Conservation (phyloP, 2,113 vertebrate species). For the Microtus montanus region DNA sequence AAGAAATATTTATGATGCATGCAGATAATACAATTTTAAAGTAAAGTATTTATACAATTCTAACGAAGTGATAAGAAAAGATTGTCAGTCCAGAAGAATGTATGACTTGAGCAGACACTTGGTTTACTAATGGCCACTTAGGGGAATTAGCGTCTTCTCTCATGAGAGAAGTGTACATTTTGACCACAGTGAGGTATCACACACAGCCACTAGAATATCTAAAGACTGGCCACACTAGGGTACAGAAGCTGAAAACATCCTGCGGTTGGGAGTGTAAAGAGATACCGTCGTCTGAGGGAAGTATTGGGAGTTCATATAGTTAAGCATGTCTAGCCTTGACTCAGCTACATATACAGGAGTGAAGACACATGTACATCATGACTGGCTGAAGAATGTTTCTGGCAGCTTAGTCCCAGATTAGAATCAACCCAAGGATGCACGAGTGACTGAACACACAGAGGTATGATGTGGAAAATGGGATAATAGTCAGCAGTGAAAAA, state of each 20-base stretch:
- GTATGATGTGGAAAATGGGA: not conserved
- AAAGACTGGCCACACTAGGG: not conserved
- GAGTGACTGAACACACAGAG: not conserved
- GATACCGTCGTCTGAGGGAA: not conserved
- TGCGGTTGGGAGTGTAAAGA: not conserved
- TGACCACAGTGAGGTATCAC: not conserved
- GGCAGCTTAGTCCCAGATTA: not conserved
- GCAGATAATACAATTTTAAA: slow-evolving; percentile 28
- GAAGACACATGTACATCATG: not conserved
- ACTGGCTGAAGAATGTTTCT: slow-evolving; percentile 22
- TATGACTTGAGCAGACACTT: not conserved
- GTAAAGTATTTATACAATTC: not conserved
- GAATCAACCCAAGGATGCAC: not conserved
- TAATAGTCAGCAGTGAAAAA: slow-evolving; percentile 11
- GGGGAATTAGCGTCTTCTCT: not conserved
- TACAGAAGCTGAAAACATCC: not conserved
- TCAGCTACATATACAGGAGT: not conserved
- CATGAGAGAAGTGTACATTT: slow-evolving; percentile 2
- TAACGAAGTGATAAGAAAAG: slow-evolving; percentile 13
- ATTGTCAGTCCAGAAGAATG: not conserved
- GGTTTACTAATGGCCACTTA: not conserved
- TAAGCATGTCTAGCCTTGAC: not conserved
- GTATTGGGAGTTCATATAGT: not conserved
- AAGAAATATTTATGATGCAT: slow-evolving; percentile 21
- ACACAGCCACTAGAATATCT: not conserved